Evolutionary conservation across 2,113 vertebrate genomes (phyloP).

Genomic region (Seriola dumerili): DNA sequence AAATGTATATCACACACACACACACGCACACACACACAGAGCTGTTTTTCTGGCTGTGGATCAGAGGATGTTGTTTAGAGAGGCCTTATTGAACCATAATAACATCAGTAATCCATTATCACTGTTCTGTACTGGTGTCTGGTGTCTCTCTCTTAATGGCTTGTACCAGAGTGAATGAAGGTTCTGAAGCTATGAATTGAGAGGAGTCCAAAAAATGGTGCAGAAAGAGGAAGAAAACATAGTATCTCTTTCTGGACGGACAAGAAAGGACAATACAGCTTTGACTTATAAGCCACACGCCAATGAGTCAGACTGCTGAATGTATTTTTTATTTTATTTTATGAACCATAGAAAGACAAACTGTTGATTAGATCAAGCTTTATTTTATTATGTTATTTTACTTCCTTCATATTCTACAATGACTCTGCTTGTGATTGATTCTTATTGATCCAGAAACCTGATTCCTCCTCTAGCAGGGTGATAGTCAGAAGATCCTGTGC

Average conservation of each 20-base stretch:
- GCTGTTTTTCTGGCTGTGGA: constrained; percentile 45
- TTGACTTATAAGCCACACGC: constrained; percentile 1
- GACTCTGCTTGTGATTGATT: constrained; percentile 23
- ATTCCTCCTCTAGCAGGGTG: constrained; percentile 4
- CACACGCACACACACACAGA: background rate
- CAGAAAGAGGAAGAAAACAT: background rate
- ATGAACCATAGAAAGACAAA: background rate
- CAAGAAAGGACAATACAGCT: background rate
- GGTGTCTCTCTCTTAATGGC: constrained; percentile 55
- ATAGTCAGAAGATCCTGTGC: constrained; percentile 20
- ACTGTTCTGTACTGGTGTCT: constrained; percentile 43
- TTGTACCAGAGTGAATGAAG: constrained; percentile 51
- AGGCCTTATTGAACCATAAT: constrained; percentile 68
- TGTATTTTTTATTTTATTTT: background rate
- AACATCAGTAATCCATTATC: constrained; percentile 78
- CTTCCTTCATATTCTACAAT: background rate
- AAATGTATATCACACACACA: constrained; percentile 12
- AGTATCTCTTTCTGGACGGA: background rate
- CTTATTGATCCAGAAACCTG: constrained; percentile 61
- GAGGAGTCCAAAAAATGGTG: background rate
- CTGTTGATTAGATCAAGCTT: background rate
- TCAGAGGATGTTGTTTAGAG: constrained; percentile 65
- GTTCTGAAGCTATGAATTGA: constrained; percentile 46
- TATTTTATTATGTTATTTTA: background rate
- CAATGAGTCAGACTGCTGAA: background rate